Base-by-base conservation (phyloP, 2,888 invertebrate genomes). In the Agonopterix alstromeriana region DNA sequence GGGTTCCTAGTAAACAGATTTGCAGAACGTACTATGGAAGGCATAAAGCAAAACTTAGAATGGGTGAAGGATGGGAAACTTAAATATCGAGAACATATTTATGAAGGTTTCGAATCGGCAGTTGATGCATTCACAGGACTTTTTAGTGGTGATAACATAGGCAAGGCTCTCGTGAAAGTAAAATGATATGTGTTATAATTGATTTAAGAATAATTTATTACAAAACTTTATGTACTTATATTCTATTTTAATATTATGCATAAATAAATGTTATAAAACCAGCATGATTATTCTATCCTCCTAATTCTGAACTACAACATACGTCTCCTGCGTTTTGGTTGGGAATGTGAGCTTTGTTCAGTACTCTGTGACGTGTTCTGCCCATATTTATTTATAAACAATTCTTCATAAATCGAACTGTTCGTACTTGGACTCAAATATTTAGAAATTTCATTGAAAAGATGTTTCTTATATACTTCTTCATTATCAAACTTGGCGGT, bases 11-110 rank as follows among this genome's bases (percentile, higher is more conserved):
- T 84, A 2, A 79, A 90, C 14, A 70, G 73, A 49, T 94, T 91
- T 88, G 56, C 60, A 1, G 76, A 89, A 35, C 84, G 90, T 36
- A 92, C 89, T 78, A 61, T 73, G 43, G 92, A 93, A 71, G 93
- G 92, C 3, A 83, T 92, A 11, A 56, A 73, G 10, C 89, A 92
- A 64, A 92, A 93, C 69, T 60, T 90, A 40, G 65, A 90, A 58
- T 93, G 92, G 92, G 86, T 93, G 43, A 75, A 85, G 53, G 90
- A 92, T 82, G 93, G 93, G 17, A 93, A 93, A 69, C 65, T 95
- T 2, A 90, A 91, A 60, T 92, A 91, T 63, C 81, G 77, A 49
- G 94, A 94, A 76, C 92, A 93, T 1, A 65, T 92, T 2, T 91
- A 90, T 0, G 77, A 91, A 40, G 47, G 47, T 9, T 47, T 47